Base-by-base conservation (phyloP, 2,888 invertebrate species). In the Rhaphigaster nebulosa region DNA sequence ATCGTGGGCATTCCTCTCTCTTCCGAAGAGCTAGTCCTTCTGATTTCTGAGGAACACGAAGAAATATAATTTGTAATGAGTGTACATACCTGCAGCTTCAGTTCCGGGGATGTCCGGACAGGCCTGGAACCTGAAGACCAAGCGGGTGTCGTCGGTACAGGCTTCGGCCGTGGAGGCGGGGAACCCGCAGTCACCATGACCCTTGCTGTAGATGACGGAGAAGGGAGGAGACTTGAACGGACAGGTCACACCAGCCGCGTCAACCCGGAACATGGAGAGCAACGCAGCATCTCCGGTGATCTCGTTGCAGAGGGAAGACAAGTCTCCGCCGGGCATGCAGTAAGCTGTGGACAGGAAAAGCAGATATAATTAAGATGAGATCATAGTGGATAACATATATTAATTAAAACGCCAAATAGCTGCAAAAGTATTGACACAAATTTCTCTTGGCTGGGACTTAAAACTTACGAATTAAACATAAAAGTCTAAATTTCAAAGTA, bases 151-250 rank as follows among this genome's bases (percentile, higher is more conserved):
- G 93, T 97, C 97, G 0, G 97, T 97, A 94, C 98, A 98, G 90
- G 97, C 96, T 94, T 97, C 97, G 0, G 97, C 97, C 87, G 96
- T 95, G 23, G 97, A 97, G 29, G 95, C 95, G 0, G 97, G 97
- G 93, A 96, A 23, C 91, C 93, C 93, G 94, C 97, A 97, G 93
- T 97, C 97, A 0, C 96, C 96, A 0, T 95, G 95, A 5, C 97
- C 97, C 54, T 96, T 95, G 93, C 95, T 97, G 94, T 98, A 98
- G 3, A 96, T 96, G 94, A 98, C 97, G 26, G 96, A 96, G 94
- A 97, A 96, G 0, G 97, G 97, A 90, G 97, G 96, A 52, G 96
- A 96, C 92, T 95, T 95, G 94, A 98, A 97, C 2, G 98, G 98
- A 93, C 98, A 98, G 50, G 96, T 95, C 93, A 96, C 95, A 0